Evolutionary conservation across 1,140 invertebrate species (phyloP).

Genomic region (Drosophila micromelanica): DNA sequence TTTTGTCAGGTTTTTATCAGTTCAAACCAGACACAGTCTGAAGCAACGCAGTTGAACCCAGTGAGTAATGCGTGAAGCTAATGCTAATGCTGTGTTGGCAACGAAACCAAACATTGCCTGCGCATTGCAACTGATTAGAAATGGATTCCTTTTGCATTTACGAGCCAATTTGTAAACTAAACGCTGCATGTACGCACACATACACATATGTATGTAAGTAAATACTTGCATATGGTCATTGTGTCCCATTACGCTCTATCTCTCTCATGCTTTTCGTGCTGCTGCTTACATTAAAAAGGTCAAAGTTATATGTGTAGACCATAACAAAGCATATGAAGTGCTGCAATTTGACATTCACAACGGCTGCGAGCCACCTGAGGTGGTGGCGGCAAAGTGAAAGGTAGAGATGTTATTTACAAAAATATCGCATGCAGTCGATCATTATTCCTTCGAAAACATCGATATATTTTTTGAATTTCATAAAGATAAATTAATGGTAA

Average conservation of each 20-base stretch:
- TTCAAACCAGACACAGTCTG: conserved; percentile 67
- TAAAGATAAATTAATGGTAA: too few species aligned
- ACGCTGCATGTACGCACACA: neutral
- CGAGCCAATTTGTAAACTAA: neutral
- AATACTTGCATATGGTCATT: neutral
- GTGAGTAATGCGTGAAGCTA: conserved; percentile 50
- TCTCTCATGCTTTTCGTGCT: neutral
- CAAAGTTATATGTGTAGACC: conserved; percentile 26
- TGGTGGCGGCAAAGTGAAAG: conserved; percentile 11
- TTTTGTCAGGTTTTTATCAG: conserved; percentile 80
- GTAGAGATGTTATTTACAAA: conserved; percentile 7
- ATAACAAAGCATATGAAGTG: conserved; percentile 30
- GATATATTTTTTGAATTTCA: neutral
- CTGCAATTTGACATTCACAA: conserved; percentile 44
- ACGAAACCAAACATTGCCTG: conserved; percentile 8
- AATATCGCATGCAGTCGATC: conserved; percentile 10
- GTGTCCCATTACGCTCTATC: neutral
- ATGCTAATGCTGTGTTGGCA: conserved; percentile 51
- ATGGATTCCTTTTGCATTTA: conserved; percentile 8
- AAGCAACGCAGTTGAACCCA: conserved; percentile 16
- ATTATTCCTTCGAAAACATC: neutral
- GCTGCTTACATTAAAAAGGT: conserved; percentile 19
- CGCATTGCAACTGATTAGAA: conserved; percentile 14
- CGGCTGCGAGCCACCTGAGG: conserved; percentile 15
- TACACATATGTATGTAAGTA: too few species aligned